Evolutionary conservation across 2,113 vertebrate species (phyloP).

Genomic region (Aptenodytes forsteri): DNA sequence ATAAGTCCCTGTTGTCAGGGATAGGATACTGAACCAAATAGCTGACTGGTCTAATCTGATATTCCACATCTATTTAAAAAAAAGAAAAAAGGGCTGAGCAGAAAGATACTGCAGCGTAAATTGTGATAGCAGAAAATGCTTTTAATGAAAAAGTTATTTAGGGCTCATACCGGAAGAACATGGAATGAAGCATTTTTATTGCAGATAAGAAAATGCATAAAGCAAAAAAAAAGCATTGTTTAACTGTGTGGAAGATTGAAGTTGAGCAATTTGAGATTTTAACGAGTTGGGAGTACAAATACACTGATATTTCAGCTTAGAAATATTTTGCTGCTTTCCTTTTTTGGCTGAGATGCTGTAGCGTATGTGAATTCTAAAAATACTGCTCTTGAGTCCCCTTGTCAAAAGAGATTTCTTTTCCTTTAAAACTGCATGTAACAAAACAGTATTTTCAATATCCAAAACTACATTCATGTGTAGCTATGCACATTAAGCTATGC

Average conservation of each 20-base stretch:
- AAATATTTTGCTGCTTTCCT: conserved; percentile 12
- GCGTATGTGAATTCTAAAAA: conserved; percentile 50
- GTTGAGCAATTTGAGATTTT: conserved; percentile 31
- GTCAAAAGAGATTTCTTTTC: conserved; percentile 9
- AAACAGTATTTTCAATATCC: neutral
- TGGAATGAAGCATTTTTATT: conserved; percentile 3
- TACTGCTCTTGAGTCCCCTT: neutral
- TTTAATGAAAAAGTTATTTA: conserved; percentile 41
- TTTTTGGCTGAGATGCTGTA: conserved; percentile 25
- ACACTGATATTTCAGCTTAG: conserved; percentile 5
- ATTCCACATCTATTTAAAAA: neutral
- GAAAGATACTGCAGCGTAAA: neutral
- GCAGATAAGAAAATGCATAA: conserved; percentile 9
- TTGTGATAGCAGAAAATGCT: neutral
- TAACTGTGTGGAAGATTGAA: conserved; percentile 45
- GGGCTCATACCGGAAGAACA: neutral
- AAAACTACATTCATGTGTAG: accelerated
- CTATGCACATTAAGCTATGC: neutral
- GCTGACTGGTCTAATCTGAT: neutral
- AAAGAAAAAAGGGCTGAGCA: neutral
- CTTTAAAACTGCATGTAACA: neutral
- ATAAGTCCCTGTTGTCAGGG: neutral
- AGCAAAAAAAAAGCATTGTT: neutral
- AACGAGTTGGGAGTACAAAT: conserved; percentile 38
- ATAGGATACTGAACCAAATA: neutral